Conservation (phyloP, 1,140 invertebrate species). For the Dermatophagoides farinae region DNA sequence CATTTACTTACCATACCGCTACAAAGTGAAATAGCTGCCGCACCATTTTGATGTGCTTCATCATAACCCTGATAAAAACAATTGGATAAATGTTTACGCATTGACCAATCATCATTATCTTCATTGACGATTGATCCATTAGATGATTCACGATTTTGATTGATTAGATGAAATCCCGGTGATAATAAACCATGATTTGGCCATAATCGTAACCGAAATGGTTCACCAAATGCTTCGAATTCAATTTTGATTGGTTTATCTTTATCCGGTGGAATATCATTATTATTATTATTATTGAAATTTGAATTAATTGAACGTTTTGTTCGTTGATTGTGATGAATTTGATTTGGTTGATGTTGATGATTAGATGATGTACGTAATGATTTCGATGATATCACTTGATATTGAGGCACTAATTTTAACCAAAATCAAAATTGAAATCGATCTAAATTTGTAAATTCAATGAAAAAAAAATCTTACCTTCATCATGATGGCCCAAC, state of each 20-base stretch:
- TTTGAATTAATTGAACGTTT: background rate
- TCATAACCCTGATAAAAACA: conserved; percentile 18
- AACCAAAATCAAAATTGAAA: background rate
- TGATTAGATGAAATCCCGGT: conserved; percentile 7
- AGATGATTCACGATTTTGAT: background rate
- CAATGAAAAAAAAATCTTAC: background rate
- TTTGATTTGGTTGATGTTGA: background rate
- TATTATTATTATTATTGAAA: background rate
- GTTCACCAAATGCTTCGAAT: conserved; percentile 5
- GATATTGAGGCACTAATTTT: conserved; percentile 1
- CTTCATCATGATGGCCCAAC: background rate
- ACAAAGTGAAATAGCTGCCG: conserved; percentile 16
- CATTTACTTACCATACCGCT: conserved; percentile 17
- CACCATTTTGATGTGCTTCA: conserved; percentile 12
- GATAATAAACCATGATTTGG: conserved; percentile 7
- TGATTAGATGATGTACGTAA: background rate
- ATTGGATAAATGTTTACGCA: background rate
- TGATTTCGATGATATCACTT: background rate
- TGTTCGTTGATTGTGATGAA: background rate
- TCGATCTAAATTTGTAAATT: background rate
- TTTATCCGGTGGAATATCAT: background rate
- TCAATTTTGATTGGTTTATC: background rate
- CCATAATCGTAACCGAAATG: conserved; percentile 1
- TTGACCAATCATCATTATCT: background rate
- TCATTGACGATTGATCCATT: background rate